A percentile compares a stretch with the other conserved stretches of the same genome.
Evolutionary conservation across 2,888 invertebrate species (phyloP).

Genomic region (Folsomia candida): DNA sequence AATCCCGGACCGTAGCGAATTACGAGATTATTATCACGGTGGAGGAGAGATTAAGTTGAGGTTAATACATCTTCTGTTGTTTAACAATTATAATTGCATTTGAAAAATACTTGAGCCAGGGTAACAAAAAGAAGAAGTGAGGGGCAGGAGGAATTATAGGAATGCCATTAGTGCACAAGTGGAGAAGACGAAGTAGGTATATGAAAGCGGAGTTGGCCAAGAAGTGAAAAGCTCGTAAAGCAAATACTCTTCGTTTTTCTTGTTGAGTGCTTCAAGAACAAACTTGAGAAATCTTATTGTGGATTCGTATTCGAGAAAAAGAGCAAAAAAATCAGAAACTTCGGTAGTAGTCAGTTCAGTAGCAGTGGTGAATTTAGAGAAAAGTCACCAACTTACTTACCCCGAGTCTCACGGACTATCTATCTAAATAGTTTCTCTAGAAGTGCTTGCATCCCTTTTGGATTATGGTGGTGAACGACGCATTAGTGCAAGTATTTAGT

Average conservation of each 20-base stretch:
- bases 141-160: slow-evolving; percentile 3
- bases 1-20: background rate
- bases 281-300: slow-evolving; percentile 12
- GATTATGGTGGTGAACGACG: background rate
- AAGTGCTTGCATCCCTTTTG: background rate
- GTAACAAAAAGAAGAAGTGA: background rate
- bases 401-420: too few species aligned
- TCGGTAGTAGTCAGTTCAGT: background rate
- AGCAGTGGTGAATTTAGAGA: background rate
- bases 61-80: background rate
- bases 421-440: background rate
- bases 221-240: slow-evolving; percentile 11
- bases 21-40: background rate
- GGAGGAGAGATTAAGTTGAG: background rate
- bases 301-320: background rate
- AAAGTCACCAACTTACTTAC: background rate
- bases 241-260: slow-evolving; percentile 1
- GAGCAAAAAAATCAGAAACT: slow-evolving; percentile 1
- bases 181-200: background rate
- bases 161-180: slow-evolving; percentile 10
- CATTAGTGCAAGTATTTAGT: background rate
- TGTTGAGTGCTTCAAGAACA: slow-evolving; percentile 4
- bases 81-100: slow-evolving; percentile 13
- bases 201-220: slow-evolving; percentile 1
- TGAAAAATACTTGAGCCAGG: slow-evolving; percentile 9